Percentiles rank a stretch among this genome's conserved stretches.
Evolutionary conservation across 2,113 vertebrate genomes (phyloP).

Genomic region (Tragelaphus buxtoni): DNA sequence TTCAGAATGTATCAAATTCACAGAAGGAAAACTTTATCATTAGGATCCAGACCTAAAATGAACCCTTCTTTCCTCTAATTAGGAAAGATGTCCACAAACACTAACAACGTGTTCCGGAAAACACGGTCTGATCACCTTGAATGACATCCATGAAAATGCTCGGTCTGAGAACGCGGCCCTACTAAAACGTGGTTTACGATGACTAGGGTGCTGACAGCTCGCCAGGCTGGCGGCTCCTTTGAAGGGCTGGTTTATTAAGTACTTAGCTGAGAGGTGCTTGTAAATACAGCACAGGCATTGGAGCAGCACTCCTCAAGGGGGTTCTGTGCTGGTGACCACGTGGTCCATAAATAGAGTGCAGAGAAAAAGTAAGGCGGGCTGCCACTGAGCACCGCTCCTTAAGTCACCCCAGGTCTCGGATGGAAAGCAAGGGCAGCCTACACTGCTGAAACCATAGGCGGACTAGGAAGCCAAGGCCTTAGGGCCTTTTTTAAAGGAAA

Average conservation of each 20-base stretch:
- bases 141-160: background rate
- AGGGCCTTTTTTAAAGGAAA: background rate
- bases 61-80: background rate
- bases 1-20: background rate
- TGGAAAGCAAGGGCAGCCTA: background rate
- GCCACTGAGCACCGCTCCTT: rapidly evolving
- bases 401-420: background rate
- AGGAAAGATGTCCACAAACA: background rate
- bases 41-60: background rate
- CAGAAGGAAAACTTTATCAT: background rate
- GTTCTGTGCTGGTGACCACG: background rate
- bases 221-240: background rate
- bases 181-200: background rate
- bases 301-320: background rate
- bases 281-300: background rate
- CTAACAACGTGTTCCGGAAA: background rate
- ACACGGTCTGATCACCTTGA: background rate
- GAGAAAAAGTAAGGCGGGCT: background rate
- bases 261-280: background rate
- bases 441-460: rapidly evolving
- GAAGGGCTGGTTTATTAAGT: background rate
- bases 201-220: background rate
- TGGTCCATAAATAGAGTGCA: rapidly evolving
- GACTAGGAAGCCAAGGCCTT: background rate
- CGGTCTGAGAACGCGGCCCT: background rate